Conservation (phyloP, 2,888 invertebrate genomes). For the Acanthoscelides obtectus region DNA sequence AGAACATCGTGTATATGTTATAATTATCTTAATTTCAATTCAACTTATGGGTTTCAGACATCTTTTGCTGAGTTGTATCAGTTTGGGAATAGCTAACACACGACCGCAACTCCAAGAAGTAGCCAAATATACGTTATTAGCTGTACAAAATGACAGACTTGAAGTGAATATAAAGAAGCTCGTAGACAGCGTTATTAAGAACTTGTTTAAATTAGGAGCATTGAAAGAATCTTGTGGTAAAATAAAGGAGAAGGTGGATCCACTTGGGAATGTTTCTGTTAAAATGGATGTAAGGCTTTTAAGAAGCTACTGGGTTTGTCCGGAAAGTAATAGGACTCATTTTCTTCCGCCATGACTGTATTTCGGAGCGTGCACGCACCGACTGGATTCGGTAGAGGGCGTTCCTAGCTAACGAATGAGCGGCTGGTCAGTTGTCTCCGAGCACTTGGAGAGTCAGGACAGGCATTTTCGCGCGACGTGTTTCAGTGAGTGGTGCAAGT, state of each 20-base stretch:
- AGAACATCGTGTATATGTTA: background rate
- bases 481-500: too few relatives aligned
- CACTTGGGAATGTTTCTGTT: constrained; percentile 33
- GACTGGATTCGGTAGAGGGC: too few relatives aligned
- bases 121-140: constrained; percentile 58
- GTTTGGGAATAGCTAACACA: constrained; percentile 58
- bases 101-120: constrained; percentile 52
- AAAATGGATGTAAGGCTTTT: constrained; percentile 28
- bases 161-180: constrained; percentile 45
- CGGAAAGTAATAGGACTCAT: too few relatives aligned
- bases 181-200: constrained; percentile 47
- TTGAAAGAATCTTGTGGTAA: constrained; percentile 33
- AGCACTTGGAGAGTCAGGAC: too few relatives aligned
- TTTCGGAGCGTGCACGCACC: too few relatives aligned
- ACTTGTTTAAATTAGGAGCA: constrained; percentile 49
- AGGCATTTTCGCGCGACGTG: too few relatives aligned
- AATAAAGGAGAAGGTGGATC: constrained; percentile 15
- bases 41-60: constrained; percentile 49
- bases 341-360: too few relatives aligned
- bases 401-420: too few relatives aligned
- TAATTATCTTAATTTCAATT: too few relatives aligned
- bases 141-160: constrained; percentile 53
- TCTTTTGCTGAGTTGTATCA: constrained; percentile 65
- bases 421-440: too few relatives aligned
- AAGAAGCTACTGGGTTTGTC: too few relatives aligned